These are phyloP conservation scores for Erythrocebus patas DNA, from an alignment of 2,113 vertebrate species.

Conservation along the genomic window DNA sequence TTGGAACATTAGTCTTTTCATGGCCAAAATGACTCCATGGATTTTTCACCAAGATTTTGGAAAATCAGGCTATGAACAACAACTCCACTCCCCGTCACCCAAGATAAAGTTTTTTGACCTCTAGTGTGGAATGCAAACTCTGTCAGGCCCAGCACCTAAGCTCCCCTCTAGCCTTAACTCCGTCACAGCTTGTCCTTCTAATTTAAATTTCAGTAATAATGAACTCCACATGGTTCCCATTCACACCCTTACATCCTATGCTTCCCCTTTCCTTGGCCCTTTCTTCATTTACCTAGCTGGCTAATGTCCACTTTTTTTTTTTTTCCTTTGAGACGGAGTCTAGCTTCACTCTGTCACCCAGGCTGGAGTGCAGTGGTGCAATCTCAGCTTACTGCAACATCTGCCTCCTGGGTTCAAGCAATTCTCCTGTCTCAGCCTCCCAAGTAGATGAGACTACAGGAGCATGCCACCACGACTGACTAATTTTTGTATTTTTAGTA, in stretches of 20 bases:
- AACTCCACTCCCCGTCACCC: background rate
- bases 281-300: background rate
- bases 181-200: background rate
- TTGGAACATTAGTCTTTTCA: background rate
- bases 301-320: background rate
- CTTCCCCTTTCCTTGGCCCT: background rate
- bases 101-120: background rate
- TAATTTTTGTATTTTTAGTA: too few relatives aligned
- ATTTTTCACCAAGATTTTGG: background rate
- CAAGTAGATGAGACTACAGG: too few relatives aligned
- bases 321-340: too few relatives aligned
- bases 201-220: background rate
- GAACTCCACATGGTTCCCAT: background rate
- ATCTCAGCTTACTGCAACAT: too few relatives aligned
- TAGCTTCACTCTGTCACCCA: too few relatives aligned
- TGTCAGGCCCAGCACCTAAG: too few relatives aligned
- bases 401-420: too few relatives aligned
- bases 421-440: too few relatives aligned
- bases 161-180: background rate
- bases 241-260: background rate
- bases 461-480: too few relatives aligned
- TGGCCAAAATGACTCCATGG: background rate
- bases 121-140: background rate
- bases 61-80: background rate
- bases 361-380: too few relatives aligned